phyloP scores from a whole-genome alignment of 92 coral and sea anemone genomes.

The Actinernus sp. region DNA sequence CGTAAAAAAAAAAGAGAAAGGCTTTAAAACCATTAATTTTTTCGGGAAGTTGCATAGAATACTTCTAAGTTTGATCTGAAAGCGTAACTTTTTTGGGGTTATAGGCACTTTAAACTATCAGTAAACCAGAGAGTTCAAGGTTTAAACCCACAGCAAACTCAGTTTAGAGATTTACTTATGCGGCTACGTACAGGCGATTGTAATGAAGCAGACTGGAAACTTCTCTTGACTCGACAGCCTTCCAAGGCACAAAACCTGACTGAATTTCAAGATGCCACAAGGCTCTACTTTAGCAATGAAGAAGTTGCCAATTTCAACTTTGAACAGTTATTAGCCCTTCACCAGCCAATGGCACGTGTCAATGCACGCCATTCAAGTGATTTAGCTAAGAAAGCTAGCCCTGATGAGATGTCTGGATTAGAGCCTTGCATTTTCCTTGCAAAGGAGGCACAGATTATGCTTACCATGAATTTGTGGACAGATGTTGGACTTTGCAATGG shows the following conservation, averaged over 20 bases:
- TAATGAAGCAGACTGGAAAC: constrained; percentile 56
- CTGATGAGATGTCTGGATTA: constrained; percentile 68
- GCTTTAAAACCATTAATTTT: too few species aligned
- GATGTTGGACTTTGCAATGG: constrained; percentile 68
- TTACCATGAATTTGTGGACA: constrained; percentile 62
- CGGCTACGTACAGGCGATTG: constrained; percentile 45
- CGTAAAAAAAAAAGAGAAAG: too few species aligned
- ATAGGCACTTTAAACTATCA: too few species aligned
- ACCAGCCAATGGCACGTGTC: constrained; percentile 48
- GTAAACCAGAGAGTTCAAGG: constrained; percentile 61
- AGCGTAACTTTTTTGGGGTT: too few species aligned
- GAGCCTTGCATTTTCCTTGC: constrained; percentile 60
- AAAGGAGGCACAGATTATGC: constrained; percentile 50
- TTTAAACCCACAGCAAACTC: constrained; percentile 17
- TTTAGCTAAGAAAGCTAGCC: constrained; percentile 39
- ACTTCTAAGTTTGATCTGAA: too few species aligned
- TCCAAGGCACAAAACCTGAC: neutral
- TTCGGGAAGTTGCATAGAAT: too few species aligned
- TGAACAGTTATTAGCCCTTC: constrained; percentile 49
- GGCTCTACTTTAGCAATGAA: constrained; percentile 65
- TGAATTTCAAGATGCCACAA: constrained; percentile 38
- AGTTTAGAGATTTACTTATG: constrained; percentile 30
- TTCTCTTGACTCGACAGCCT: constrained; percentile 49
- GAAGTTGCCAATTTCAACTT: constrained; percentile 59
- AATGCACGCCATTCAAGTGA: constrained; percentile 70